A percentile compares a stretch with the other conserved stretches of the same genome.
Evolutionary conservation across 1,140 invertebrate genomes (phyloP).

Genomic region (Oscheius sp.): DNA sequence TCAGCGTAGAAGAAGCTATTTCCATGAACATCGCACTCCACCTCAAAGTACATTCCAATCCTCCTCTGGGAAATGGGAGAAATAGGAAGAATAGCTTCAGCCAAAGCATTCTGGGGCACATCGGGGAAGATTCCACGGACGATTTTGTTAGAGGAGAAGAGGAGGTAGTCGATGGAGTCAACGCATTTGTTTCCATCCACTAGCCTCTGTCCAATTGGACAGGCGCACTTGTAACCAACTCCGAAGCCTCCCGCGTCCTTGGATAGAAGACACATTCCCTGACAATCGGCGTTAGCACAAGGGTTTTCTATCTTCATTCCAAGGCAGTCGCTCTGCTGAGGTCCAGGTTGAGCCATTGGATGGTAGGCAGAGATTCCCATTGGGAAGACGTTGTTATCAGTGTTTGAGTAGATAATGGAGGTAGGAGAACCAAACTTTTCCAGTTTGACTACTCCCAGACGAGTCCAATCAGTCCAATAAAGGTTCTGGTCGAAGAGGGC

Average conservation of each 20-base stretch:
- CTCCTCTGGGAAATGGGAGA: slow-evolving; percentile 86
- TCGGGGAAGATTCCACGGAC: slow-evolving; percentile 89
- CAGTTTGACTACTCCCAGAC: slow-evolving; percentile 85
- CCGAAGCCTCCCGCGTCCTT: slow-evolving; percentile 73
- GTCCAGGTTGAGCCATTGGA: slow-evolving; percentile 55
- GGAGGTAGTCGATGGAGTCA: slow-evolving; percentile 82
- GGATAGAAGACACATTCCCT: slow-evolving; percentile 91
- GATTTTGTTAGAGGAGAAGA: slow-evolving; percentile 91
- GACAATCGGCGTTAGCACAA: slow-evolving; percentile 87
- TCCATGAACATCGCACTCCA: slow-evolving; percentile 76
- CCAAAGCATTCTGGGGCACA: slow-evolving; percentile 82
- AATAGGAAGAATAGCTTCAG: slow-evolving; percentile 79
- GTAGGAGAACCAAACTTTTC: slow-evolving; percentile 72
- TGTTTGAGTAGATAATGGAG: slow-evolving; percentile 56
- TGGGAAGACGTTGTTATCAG: slow-evolving; percentile 59
- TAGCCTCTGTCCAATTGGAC: slow-evolving; percentile 74
- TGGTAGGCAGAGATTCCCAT: slow-evolving; percentile 60
- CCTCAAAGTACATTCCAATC: slow-evolving; percentile 94
- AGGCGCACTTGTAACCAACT: slow-evolving; percentile 86
- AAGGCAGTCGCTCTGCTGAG: slow-evolving; percentile 55
- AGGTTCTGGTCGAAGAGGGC: slow-evolving; percentile 68
- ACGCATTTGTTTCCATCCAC: slow-evolving; percentile 78
- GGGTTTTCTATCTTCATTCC: slow-evolving; percentile 70
- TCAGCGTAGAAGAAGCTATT: slow-evolving; percentile 57
- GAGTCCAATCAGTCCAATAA: slow-evolving; percentile 92